Evolutionary conservation across 2,888 invertebrate species (phyloP).

Genomic region (Meghimatium bilineatum): DNA sequence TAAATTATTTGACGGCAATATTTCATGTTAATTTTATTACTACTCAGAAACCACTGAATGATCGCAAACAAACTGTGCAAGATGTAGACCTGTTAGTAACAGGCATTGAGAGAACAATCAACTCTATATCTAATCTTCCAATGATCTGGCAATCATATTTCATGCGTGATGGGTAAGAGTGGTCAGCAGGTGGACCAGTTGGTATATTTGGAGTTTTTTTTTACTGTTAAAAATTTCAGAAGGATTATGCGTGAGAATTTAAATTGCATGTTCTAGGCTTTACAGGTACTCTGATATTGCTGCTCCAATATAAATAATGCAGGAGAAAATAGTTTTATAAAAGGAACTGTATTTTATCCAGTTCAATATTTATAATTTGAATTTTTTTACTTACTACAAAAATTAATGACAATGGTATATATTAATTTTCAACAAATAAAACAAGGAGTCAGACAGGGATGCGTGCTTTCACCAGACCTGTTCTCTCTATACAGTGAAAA

Average conservation of each 20-base stretch:
- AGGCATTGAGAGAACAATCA: slow-evolving; percentile 76
- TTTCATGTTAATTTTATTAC: not conserved
- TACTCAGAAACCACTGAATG: slow-evolving; percentile 67
- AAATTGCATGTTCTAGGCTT: not conserved
- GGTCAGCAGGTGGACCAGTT: not conserved
- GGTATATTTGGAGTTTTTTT: not conserved
- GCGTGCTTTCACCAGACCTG: too few relatives aligned
- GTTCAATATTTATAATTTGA: too few relatives aligned
- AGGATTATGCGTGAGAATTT: not conserved
- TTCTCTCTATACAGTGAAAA: too few relatives aligned
- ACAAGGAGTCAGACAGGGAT: too few relatives aligned
- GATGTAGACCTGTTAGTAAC: slow-evolving; percentile 70
- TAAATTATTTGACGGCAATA: too few relatives aligned
- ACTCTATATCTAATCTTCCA: slow-evolving; percentile 72
- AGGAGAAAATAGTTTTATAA: too few relatives aligned
- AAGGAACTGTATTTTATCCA: too few relatives aligned
- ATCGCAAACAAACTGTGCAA: slow-evolving; percentile 71
- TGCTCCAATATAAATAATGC: too few relatives aligned
- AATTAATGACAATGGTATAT: too few relatives aligned
- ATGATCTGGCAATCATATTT: slow-evolving; percentile 77
- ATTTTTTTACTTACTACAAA: too few relatives aligned
- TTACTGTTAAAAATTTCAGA: not conserved
- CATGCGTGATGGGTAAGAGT: slow-evolving; percentile 64
- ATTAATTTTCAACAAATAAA: too few relatives aligned
- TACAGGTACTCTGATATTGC: not conserved